phyloP scores from a whole-genome alignment of 2,797 vertebrate species.

The Melanotaenia trifasciata region DNA sequence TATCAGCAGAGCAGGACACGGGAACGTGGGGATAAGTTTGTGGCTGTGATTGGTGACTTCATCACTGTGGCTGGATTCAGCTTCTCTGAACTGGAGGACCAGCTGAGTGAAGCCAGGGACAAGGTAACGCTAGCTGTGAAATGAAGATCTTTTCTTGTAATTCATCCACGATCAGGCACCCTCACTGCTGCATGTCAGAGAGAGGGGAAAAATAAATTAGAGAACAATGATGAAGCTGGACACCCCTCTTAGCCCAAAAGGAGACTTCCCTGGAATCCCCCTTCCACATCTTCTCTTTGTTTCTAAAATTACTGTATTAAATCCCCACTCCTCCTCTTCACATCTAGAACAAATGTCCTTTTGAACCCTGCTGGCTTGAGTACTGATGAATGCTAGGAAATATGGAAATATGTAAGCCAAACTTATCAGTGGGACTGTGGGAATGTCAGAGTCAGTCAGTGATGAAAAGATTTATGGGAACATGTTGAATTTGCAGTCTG shows the following conservation, averaged over 20 bases:
- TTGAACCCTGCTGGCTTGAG: constrained; percentile 50
- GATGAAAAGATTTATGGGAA: constrained; percentile 50
- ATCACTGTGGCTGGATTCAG: constrained; percentile 98
- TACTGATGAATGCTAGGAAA: constrained; percentile 52
- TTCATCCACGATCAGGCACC: not conserved
- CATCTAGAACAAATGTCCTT: constrained; percentile 46
- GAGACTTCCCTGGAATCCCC: constrained; percentile 32
- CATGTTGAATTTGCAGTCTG: constrained; percentile 29
- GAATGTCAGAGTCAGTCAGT: constrained; percentile 33
- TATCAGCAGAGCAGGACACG: constrained; percentile 90
- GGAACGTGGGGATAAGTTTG: constrained; percentile 91
- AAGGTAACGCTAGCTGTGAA: constrained; percentile 83
- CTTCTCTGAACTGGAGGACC: constrained; percentile 97
- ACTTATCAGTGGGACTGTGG: constrained; percentile 40
- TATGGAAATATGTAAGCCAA: constrained; percentile 49
- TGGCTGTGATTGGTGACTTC: constrained; percentile 95
- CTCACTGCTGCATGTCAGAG: constrained; percentile 22
- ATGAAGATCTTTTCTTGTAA: constrained; percentile 11
- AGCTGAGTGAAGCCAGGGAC: constrained; percentile 92
- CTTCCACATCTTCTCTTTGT: constrained; percentile 32
- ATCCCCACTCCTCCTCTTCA: constrained; percentile 29
- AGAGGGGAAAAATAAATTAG: constrained; percentile 13
- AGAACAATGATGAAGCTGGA: constrained; percentile 45
- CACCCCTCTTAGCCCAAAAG: constrained; percentile 31
- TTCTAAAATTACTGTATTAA: constrained; percentile 54